A percentile compares a stretch with the other conserved stretches of the same genome.
These are phyloP conservation scores for Saccostrea echinata DNA, from an alignment of 1,140 invertebrate species.

Conservation along the genomic window DNA sequence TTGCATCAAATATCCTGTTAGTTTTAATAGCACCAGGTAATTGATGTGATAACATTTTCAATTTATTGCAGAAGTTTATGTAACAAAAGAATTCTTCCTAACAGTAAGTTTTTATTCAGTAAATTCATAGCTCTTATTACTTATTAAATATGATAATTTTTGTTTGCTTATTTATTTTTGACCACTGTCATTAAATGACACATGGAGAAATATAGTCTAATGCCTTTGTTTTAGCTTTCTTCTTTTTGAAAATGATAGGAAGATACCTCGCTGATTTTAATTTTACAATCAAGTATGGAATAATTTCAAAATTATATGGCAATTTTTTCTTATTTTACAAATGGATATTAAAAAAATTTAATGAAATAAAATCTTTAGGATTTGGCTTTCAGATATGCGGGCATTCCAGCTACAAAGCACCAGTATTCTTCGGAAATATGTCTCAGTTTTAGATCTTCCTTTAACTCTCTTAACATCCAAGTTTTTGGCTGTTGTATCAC, in stretches of 20 bases:
- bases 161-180: too few relatives aligned
- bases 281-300: too few relatives aligned
- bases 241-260: too few relatives aligned
- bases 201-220: too few relatives aligned
- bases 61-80: slow-evolving; percentile 46
- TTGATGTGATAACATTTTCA: not conserved
- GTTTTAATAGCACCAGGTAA: too few relatives aligned
- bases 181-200: too few relatives aligned
- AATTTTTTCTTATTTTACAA: not conserved
- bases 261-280: too few relatives aligned
- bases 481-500: slow-evolving; percentile 85
- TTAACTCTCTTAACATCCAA: slow-evolving; percentile 86
- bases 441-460: slow-evolving; percentile 89
- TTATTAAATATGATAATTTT: too few relatives aligned
- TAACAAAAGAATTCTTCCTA: slow-evolving; percentile 47
- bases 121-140: too few relatives aligned
- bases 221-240: too few relatives aligned
- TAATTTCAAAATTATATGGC: too few relatives aligned
- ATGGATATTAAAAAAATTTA: not conserved
- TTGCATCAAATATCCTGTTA: too few relatives aligned
- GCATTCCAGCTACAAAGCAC: slow-evolving; percentile 91
- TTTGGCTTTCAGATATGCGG: slow-evolving; percentile 85
- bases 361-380: not conserved
- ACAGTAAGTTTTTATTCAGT: slow-evolving; percentile 39
- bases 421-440: slow-evolving; percentile 93